These are phyloP conservation scores for Adineta ricciae DNA, from an alignment of 2,888 invertebrate species.

Conservation along the genomic window DNA sequence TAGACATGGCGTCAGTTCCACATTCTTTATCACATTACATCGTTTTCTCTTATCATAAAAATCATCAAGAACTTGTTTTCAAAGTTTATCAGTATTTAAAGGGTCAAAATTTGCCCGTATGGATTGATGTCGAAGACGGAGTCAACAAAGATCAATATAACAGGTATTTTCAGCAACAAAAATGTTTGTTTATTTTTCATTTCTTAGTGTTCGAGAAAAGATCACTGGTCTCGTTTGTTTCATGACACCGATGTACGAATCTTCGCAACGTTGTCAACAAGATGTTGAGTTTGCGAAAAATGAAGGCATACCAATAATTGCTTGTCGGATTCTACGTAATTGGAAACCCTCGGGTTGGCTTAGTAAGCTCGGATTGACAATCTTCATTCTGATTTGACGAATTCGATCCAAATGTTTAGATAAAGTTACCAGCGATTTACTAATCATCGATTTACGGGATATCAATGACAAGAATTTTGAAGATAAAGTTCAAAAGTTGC, in stretches of 20 bases:
- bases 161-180: background rate
- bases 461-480: background rate
- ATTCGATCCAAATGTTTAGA: background rate
- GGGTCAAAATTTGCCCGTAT: background rate
- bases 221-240: background rate
- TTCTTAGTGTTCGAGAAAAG: background rate
- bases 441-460: background rate
- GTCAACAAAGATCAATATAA: background rate
- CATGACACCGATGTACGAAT: background rate
- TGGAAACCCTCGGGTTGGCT: background rate
- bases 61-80: background rate
- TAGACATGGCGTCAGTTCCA: background rate
- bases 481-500: background rate
- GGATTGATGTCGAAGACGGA: background rate
- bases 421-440: background rate
- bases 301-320: background rate
- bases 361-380: background rate
- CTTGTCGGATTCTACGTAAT: background rate
- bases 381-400: background rate
- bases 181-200: background rate
- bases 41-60: background rate
- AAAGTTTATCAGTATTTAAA: background rate
- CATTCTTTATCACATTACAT: background rate
- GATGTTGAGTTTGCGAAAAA: background rate
- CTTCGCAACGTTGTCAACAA: background rate